Evolutionary conservation across 1,140 invertebrate genomes (phyloP).

Genomic region (Eriosoma lanigerum): DNA sequence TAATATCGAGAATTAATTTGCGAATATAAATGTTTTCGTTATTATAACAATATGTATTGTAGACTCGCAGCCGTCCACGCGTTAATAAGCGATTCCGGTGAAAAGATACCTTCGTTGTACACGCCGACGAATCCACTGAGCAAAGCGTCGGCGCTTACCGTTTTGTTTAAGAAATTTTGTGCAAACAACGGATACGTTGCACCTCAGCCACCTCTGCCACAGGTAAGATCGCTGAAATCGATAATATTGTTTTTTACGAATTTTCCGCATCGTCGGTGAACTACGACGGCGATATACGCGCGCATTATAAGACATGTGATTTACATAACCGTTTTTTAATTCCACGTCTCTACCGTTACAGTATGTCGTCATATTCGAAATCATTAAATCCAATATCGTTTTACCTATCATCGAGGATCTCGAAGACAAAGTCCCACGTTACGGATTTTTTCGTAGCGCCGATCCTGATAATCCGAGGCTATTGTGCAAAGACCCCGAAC

Average conservation of each 20-base stretch:
- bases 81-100: neutral
- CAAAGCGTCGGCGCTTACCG: slow-evolving; percentile 37
- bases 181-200: slow-evolving; percentile 26
- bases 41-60: neutral
- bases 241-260: neutral
- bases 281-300: neutral
- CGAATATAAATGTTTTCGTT: too few relatives aligned
- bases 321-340: too few relatives aligned
- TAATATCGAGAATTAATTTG: too few relatives aligned
- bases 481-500: slow-evolving; percentile 46
- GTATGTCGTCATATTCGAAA: slow-evolving; percentile 56
- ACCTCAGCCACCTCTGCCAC: slow-evolving; percentile 34
- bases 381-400: slow-evolving; percentile 53
- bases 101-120: slow-evolving; percentile 44
- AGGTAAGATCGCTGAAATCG: neutral
- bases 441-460: slow-evolving; percentile 55
- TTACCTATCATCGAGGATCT: slow-evolving; percentile 54
- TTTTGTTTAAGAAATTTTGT: slow-evolving; percentile 40
- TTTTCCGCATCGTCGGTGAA: neutral
- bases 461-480: slow-evolving; percentile 53
- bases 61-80: slow-evolving; percentile 22
- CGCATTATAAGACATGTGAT: neutral
- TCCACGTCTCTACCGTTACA: slow-evolving; percentile 30
- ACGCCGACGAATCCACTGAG: slow-evolving; percentile 17
- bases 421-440: slow-evolving; percentile 54